Evolutionary conservation across 1,140 invertebrate genomes (phyloP).

Genomic region (Drosophila asahinai): DNA sequence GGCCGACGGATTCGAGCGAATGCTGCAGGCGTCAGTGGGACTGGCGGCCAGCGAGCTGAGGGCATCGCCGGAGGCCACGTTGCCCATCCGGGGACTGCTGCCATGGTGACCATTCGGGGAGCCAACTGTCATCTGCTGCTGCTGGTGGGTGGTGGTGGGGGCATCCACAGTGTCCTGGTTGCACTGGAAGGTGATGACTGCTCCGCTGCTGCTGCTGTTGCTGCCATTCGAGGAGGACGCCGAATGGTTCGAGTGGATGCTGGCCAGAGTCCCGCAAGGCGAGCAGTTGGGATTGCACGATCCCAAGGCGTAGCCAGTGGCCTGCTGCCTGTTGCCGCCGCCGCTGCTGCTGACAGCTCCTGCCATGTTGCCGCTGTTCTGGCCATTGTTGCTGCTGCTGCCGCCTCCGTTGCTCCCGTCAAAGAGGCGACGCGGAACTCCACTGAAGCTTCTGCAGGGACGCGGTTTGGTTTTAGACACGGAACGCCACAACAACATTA

Average conservation of each 20-base stretch:
- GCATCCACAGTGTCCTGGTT: constrained; percentile 59
- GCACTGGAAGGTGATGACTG: constrained; percentile 76
- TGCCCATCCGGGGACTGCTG: constrained; percentile 66
- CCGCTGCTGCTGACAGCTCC: constrained; percentile 12
- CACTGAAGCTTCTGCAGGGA: constrained; percentile 75
- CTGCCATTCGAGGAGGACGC: constrained; percentile 76
- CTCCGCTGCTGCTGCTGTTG: constrained; percentile 78
- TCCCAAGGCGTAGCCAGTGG: constrained; percentile 23
- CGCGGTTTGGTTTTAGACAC: constrained; percentile 43
- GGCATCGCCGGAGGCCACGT: constrained; percentile 62
- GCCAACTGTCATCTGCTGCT: constrained; percentile 59
- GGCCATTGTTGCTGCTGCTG: constrained; percentile 25
- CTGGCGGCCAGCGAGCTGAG: constrained; percentile 81
- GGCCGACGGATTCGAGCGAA: constrained; percentile 84
- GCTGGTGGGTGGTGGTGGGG: constrained; percentile 27
- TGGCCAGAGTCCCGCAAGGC: constrained; percentile 74
- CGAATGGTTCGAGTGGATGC: constrained; percentile 79
- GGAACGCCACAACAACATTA: constrained; percentile 47
- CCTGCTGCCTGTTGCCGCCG: constrained; percentile 26
- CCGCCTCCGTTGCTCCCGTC: constrained; percentile 67
- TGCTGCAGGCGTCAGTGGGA: constrained; percentile 82
- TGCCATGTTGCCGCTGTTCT: constrained; percentile 15
- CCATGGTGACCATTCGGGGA: constrained; percentile 72
- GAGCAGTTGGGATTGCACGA: constrained; percentile 50
- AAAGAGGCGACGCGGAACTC: constrained; percentile 82